These are phyloP conservation scores for Drosophila virilis DNA, from an alignment of 1,140 invertebrate genomes.

Conservation along the genomic window DNA sequence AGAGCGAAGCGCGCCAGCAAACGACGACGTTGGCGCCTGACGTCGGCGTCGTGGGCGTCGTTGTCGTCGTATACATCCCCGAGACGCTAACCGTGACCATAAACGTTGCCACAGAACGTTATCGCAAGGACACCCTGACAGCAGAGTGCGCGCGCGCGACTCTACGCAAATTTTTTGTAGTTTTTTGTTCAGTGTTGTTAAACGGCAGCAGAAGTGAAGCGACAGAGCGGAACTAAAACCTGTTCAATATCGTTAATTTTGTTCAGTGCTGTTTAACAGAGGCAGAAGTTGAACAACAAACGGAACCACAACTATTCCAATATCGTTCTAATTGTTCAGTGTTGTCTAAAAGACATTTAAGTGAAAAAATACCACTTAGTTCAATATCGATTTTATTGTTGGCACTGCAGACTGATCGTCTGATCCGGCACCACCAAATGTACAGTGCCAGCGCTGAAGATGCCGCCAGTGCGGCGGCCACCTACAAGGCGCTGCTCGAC, in stretches of 20 bases:
- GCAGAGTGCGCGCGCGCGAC: conserved; percentile 5
- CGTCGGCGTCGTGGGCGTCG: conserved; percentile 37
- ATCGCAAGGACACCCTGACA: background rate
- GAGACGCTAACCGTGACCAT: background rate
- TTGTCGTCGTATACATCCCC: conserved; percentile 5
- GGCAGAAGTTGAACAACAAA: too few species aligned
- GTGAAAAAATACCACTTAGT: too few species aligned
- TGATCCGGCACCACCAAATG: background rate
- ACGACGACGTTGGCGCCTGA: conserved; percentile 24
- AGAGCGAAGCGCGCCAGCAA: conserved; percentile 32
- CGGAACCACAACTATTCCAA: too few species aligned
- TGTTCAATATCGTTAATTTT: too few species aligned
- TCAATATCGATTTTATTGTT: background rate
- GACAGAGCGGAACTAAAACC: too few species aligned
- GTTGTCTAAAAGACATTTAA: too few species aligned
- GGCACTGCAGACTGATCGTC: background rate
- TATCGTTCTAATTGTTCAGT: too few species aligned
- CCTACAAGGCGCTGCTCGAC: conserved; percentile 58
- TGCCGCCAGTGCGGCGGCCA: conserved; percentile 15
- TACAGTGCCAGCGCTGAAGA: conserved; percentile 27
- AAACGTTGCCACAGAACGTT: background rate
- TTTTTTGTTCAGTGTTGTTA: background rate
- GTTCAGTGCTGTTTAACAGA: too few species aligned
- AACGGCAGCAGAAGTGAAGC: too few species aligned
- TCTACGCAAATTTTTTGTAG: background rate